A percentile compares a stretch with the other conserved stretches of the same genome.
Evolutionary conservation across 1,140 invertebrate species (phyloP).

Genomic region (Diachasmimorpha longicaudata): DNA sequence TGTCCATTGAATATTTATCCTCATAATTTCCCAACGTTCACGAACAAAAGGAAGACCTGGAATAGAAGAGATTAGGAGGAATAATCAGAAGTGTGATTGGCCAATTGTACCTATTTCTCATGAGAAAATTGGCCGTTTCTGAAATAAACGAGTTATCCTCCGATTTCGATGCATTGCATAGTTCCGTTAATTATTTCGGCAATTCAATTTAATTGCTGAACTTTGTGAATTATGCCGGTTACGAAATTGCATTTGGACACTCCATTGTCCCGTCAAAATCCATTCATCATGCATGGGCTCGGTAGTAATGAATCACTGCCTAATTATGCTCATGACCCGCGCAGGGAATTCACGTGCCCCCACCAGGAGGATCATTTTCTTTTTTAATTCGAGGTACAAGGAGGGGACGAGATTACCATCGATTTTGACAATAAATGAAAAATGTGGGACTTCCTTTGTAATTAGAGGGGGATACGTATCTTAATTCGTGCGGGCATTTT

Average conservation of each 20-base stretch:
- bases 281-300: neutral
- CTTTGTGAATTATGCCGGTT: neutral
- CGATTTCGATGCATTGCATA: neutral
- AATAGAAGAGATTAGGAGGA: neutral
- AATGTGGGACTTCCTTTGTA: neutral
- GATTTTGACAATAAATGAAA: neutral
- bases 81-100: neutral
- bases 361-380: neutral
- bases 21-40: neutral
- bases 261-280: neutral
- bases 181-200: neutral
- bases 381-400: neutral
- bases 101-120: neutral
- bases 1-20: neutral
- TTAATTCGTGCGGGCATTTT: neutral
- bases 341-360: neutral
- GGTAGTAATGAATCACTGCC: neutral
- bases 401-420: neutral
- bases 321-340: slow-evolving; percentile 4
- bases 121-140: neutral
- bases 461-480: neutral
- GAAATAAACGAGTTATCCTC: neutral
- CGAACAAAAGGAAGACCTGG: neutral
- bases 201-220: neutral
- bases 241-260: neutral